Evolutionary conservation across 2,888 invertebrate genomes (phyloP), one percentile per base, ranked within the genome.

Genomic region (Pollenia labialis): DNA sequence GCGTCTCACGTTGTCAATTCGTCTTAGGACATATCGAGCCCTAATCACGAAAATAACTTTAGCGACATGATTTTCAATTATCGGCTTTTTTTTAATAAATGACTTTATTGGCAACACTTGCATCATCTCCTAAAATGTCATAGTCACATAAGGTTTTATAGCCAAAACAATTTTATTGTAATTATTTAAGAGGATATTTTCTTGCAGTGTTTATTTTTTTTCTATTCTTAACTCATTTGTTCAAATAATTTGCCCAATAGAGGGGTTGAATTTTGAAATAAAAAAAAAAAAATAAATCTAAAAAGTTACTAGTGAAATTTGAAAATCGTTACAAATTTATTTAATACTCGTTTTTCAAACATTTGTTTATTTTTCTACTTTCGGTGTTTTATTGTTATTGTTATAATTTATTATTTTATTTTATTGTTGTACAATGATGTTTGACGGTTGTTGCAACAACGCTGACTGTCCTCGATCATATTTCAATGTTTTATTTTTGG

Each of bases 241-340:
- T 46, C 56, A 56, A 32, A 75, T 58, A 54, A 64, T 81, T 81
- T 62, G 62, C 50, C 48, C 77, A 68, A 66, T 77, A 32, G 72
- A 60, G 71, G 81, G 85, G 82, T 82, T 87, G 85, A 71, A 82
- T 58, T 44, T 54, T n/a, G 0, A 69, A 71, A 32, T 46, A 40
- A 7, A 48, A 16, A 46, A 69, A 32, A 32, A 32, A 32, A 32
- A 32, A 6, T 4, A 32, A 32, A 6, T 6, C 16, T 48, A 58
- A 40, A 76, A 58, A 48, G 23, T 80, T n/a, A 56, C 64, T 83
- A 23, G 50, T 66, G 72, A 90, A 90, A 92, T 92, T 91, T 89
- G 90, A 92, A 92, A 92, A 92, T 92, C 92, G 92, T 92, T 92
- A 92, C 90, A 92, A 91, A 89, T 88, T 86, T 85, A 91, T 92